A percentile compares a stretch with the other conserved stretches of the same genome.
Evolutionary conservation across 2,797 vertebrate species (phyloP).

Genomic region (Petrocephalus schoutedeni): DNA sequence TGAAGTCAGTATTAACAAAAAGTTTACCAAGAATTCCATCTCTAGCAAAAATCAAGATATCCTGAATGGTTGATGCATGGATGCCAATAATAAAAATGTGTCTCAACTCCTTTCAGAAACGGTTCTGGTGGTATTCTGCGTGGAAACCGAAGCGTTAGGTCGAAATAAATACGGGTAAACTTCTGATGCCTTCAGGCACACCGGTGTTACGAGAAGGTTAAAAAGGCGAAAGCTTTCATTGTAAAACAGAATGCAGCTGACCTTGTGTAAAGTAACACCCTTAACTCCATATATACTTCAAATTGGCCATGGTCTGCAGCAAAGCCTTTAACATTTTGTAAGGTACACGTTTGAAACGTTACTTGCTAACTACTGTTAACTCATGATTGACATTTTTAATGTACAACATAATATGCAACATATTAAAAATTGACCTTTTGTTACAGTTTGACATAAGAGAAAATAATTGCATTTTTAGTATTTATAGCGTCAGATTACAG

Average conservation of each 20-base stretch:
- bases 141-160: conserved; percentile 61
- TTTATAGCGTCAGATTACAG: conserved; percentile 12
- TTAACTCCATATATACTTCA: not conserved
- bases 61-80: conserved; percentile 39
- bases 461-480: not conserved
- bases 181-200: conserved; percentile 50
- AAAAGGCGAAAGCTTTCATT: conserved; percentile 29
- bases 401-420: not conserved
- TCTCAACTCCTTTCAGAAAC: conserved; percentile 34
- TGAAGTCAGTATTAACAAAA: conserved; percentile 45
- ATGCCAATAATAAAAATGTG: conserved; percentile 36
- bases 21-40: conserved; percentile 49
- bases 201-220: conserved; percentile 51
- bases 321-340: not conserved
- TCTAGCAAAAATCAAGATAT: conserved; percentile 23
- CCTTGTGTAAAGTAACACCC: conserved; percentile 8
- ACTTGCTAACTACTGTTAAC: not conserved
- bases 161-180: conserved; percentile 55
- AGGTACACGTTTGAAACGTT: not conserved
- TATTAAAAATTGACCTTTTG: not conserved
- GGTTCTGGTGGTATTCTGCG: conserved; percentile 41
- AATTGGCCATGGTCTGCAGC: not conserved
- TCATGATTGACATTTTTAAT: not conserved
- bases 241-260: not conserved
- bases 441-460: not conserved